Evolutionary conservation across 2,888 invertebrate genomes (phyloP).

Genomic region (Drosophila pullipes): DNA sequence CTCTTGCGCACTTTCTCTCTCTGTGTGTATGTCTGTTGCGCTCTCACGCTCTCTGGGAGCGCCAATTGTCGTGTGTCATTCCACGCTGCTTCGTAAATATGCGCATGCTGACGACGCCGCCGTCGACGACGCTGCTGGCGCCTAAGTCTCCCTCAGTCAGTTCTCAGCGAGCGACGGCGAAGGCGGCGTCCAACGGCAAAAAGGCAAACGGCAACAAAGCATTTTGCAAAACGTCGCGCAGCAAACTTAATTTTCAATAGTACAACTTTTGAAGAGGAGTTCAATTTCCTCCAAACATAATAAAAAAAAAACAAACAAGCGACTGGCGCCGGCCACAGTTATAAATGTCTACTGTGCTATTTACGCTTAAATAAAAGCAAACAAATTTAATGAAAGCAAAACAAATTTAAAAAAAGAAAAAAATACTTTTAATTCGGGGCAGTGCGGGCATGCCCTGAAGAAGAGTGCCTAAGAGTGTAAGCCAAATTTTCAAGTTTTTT

Average conservation of each 20-base stretch:
- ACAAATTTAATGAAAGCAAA: constrained; percentile 2
- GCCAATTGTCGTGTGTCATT: constrained; percentile 59
- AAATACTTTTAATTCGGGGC: constrained; percentile 11
- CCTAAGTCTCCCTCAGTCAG: constrained; percentile 51
- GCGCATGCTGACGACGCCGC: constrained; percentile 58
- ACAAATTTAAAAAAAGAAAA: constrained; percentile 1
- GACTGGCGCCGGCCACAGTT: constrained; percentile 61
- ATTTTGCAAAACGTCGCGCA: constrained; percentile 51
- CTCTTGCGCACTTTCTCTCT: not conserved
- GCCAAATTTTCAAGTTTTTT: constrained; percentile 18
- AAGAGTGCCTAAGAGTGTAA: constrained; percentile 36
- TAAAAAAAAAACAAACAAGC: constrained; percentile 29
- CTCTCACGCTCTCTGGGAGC: constrained; percentile 27
- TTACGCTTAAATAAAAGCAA: constrained; percentile 31
- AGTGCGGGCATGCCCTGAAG: constrained; percentile 32
- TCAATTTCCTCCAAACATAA: constrained; percentile 32
- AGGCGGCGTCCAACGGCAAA: constrained; percentile 51
- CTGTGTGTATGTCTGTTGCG: constrained; percentile 1
- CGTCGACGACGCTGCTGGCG: constrained; percentile 51
- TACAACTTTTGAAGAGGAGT: constrained; percentile 30
- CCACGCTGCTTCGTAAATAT: constrained; percentile 76
- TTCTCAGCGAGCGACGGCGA: constrained; percentile 65
- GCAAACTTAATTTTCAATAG: constrained; percentile 50
- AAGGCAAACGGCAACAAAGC: constrained; percentile 24
- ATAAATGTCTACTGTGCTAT: constrained; percentile 43